Conservation (phyloP, 2,797 vertebrate genomes). For the Spinus olivaceus region DNA sequence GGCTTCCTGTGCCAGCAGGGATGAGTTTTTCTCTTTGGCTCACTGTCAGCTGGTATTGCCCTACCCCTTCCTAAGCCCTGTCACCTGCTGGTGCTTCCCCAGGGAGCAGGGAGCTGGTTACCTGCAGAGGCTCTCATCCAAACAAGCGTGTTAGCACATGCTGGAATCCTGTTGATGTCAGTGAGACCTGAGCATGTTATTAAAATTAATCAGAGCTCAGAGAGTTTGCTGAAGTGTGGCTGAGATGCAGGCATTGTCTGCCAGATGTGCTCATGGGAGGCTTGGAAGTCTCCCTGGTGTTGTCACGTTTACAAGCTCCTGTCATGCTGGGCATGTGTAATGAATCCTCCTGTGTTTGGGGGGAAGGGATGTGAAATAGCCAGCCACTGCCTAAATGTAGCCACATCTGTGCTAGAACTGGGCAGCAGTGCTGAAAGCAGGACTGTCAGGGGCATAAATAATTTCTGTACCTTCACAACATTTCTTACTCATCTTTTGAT, state of each 20-base stretch:
- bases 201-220: background rate
- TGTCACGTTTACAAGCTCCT: conserved; percentile 25
- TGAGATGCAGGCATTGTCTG: background rate
- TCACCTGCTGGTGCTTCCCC: background rate
- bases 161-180: background rate
- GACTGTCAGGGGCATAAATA: background rate
- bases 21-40: background rate
- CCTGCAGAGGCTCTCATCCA: background rate
- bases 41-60: background rate
- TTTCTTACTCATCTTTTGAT: background rate
- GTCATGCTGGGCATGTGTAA: background rate
- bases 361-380: background rate
- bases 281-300: background rate
- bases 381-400: background rate
- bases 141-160: background rate
- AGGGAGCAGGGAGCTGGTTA: background rate
- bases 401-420: background rate
- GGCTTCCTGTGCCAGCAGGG: background rate
- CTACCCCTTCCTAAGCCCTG: background rate
- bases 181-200: background rate
- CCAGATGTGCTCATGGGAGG: conserved; percentile 2
- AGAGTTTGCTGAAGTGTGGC: conserved; percentile 5
- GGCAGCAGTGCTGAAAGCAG: background rate
- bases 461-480: background rate
- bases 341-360: background rate